Evolutionary conservation across 1,140 invertebrate species (phyloP), one percentile per base, ranked within the genome.

Genomic region (Pteromalus puparum): DNA sequence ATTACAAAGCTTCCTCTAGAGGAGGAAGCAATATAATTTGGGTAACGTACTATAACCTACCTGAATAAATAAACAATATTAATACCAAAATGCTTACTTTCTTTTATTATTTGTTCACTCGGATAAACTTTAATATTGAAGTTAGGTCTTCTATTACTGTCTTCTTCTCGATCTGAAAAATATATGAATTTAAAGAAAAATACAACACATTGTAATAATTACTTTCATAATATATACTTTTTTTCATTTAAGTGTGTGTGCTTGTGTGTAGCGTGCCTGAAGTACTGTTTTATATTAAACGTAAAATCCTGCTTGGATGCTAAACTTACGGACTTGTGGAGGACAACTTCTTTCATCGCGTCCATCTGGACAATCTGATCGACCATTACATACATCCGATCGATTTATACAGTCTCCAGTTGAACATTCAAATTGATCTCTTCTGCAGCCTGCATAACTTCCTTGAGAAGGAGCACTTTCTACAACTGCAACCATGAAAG

Each of bases 61-160:
- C 6, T 34, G 0, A 34, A 34, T 0, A 34, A 34, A 53, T 18
- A 18, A 3, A 61, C 30, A 70, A 61, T 42, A 76, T 30, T 30
- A 72, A 70, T n/a, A 34, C 3, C 12, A 24, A 78, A 26, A 38
- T 89, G 95, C 96, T 96, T 93, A 97, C 97, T 96, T 95, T 97
- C 95, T 95, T 96, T 96, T 68, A 97, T 96, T 48, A 94, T 95
- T 92, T 97, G 96, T 65, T 95, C 94, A 38, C 92, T 91, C 7
- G 97, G 97, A 90, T 97, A 97, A 0, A 96, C 97, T 90, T 94
- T 96, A 76, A 97, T 90, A 75, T 95, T 94, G 15, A 97, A 91
- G 18, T n/a, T 61, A 21, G 18, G 18, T 7, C 21, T 61, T 5
- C 18, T 21, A 61, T 61, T n/a, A 21, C 9, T 21, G 13, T 80